Conservation (phyloP, 2,888 invertebrate genomes). For the Melinaea marsaeus region DNA sequence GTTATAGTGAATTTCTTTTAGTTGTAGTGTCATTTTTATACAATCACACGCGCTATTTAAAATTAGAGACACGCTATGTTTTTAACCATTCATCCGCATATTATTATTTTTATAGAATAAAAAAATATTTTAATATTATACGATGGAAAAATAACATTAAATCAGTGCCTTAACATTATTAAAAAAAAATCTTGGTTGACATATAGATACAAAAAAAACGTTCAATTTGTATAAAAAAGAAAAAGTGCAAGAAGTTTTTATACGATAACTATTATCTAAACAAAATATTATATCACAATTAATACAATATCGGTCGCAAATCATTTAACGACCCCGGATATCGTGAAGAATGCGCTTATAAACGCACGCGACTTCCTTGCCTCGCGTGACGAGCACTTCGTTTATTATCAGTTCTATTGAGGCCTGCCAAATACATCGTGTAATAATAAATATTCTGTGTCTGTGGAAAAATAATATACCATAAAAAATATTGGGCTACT, state of each 20-base stretch:
- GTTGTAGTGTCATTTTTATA: too few relatives aligned
- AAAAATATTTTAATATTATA: background rate
- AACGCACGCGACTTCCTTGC: conserved; percentile 5
- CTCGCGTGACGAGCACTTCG: background rate
- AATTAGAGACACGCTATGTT: background rate
- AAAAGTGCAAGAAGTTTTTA: background rate
- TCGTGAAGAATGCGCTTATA: background rate
- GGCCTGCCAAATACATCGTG: background rate
- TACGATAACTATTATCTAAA: background rate
- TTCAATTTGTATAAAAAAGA: background rate
- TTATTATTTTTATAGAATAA: background rate
- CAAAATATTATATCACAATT: conserved; percentile 1
- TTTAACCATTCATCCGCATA: background rate
- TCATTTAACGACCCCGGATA: background rate
- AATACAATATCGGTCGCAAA: conserved; percentile 5
- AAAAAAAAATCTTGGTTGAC: background rate
- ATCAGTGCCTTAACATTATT: background rate
- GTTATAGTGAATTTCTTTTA: too few relatives aligned
- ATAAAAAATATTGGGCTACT: too few relatives aligned
- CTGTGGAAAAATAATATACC: too few relatives aligned
- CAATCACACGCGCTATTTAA: background rate
- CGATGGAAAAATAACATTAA: background rate
- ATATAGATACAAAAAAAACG: too few relatives aligned
- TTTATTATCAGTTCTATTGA: conserved; percentile 3
- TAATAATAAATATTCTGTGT: background rate